Base-by-base conservation (phyloP, 2,888 invertebrate genomes). In the Cosmia pyralina region DNA sequence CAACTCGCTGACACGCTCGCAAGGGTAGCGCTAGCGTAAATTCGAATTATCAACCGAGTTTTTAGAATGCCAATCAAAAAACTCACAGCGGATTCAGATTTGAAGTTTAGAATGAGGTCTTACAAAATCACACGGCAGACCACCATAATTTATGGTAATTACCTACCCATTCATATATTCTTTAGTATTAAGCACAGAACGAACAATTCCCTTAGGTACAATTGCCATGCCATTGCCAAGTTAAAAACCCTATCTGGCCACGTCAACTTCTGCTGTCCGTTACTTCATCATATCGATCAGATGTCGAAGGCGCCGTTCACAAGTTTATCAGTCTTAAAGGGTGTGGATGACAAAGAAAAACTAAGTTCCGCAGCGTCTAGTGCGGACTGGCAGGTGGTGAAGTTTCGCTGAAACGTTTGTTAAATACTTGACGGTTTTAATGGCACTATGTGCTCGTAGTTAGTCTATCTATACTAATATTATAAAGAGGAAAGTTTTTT, bases 291-390 rank as follows among this genome's bases (percentile, higher is more conserved):
- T 79, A 79, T 73, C 62, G 80, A 79, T 73, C 62, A 65, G 38
- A 59, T 19, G 41, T 52, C 44, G 38, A 57, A 48, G 34, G 22
- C 62, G 11, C 64, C 10, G 50, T 6, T 50, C n/a, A 22, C 69
- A 77, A 77, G 69, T 65, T 69, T 85, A 85, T 83, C 77, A 69
- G 60, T 65, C 69, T 67, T 77, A 85, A 85, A 85, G 77, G 79
- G 84, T 85, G 44, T 85, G 2, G 69, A 68, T 85, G 66, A 79
- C 85, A 85, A 85, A 85, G 85, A 50, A 53, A 69, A 72, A 72
- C 69, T 72, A 63, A 50, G 64, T 63, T 70, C 34, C 17, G 10
- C 60, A 69, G 68, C 83, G 69, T 58, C 60, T 59, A 50, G n/a
- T 17, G 17, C 67, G 38, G 22, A 69, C 52, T n/a, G 58, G 17